Evolutionary conservation across 2,797 vertebrate genomes (phyloP).

Genomic region (Scomberomorus guttatus): DNA sequence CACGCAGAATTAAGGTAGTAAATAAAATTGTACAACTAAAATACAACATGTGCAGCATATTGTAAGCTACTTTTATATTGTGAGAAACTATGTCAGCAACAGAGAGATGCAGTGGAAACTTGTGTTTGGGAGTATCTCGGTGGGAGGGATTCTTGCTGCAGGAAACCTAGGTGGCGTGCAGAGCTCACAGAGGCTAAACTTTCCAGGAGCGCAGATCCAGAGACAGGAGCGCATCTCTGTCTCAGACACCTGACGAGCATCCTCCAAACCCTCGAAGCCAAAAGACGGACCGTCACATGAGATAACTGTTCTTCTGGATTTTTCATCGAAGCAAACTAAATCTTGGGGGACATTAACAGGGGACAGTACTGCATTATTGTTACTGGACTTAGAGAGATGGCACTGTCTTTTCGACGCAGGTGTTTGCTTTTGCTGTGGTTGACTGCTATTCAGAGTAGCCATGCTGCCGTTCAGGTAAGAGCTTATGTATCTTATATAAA

Average conservation of each 20-base stretch:
- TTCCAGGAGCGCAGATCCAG: constrained; percentile 42
- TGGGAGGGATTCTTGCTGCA: constrained; percentile 82
- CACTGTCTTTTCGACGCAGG: constrained; percentile 69
- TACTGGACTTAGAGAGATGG: constrained; percentile 67
- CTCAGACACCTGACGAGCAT: constrained; percentile 77
- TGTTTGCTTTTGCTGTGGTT: constrained; percentile 82
- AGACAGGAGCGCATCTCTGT: constrained; percentile 64
- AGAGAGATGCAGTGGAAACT: constrained; percentile 18
- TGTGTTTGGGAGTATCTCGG: constrained; percentile 48
- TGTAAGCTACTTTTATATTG: background rate
- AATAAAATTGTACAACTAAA: too few species aligned
- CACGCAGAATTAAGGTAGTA: too few species aligned
- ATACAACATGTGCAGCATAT: too few species aligned
- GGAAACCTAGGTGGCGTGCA: constrained; percentile 59
- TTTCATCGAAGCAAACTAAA: background rate
- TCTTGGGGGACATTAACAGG: constrained; percentile 16
- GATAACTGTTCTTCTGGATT: background rate
- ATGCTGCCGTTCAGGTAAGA: constrained; percentile 82
- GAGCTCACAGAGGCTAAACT: constrained; percentile 60
- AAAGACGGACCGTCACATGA: background rate
- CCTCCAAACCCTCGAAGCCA: constrained; percentile 29
- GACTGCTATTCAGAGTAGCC: constrained; percentile 70
- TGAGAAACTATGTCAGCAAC: background rate
- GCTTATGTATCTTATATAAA: background rate
- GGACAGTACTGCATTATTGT: constrained; percentile 1